Base-by-base conservation (phyloP, 2,888 invertebrate species). In the Falcaria lacertinaria region DNA sequence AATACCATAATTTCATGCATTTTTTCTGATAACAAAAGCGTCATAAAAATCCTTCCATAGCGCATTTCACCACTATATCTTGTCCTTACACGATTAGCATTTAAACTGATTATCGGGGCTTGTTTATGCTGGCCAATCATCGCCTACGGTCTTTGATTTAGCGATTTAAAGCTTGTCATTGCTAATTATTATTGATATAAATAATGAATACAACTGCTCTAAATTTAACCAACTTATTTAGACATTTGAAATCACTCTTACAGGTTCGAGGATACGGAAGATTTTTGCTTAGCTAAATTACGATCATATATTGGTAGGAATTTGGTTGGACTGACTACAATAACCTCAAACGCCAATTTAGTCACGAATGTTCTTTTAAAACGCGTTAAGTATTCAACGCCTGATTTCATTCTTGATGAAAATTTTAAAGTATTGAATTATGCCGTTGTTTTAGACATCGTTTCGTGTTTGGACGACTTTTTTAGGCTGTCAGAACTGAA, bases 271-370 rank as follows among this genome's bases (percentile, higher is more conserved):
- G 3, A 3, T 28, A 28, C 1, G 28, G 11, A 11, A 1, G 8
- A 28, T 28, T 11, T 11, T 28, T 11, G 28, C 28, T 28, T 28
- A 11, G 11, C 28, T 28, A 3, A 7, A 11, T 11, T 1, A 11
- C 3, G 1, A 2, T 11, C 3, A 11, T 8, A 11, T 28, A 11
- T 11, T 28, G 11, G 28, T 11, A 11, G 11, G 11, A 11, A 28
- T 25, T 25, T 11, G 11, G 11, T 11, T 11, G 11, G 28, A 11
- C 28, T 37, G 36, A 25, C 14, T 17, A 35, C 13, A 22, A 15
- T 53, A 60, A 54, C 62, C 62, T 62, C 52, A 54, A n/a, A 15
- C 44, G 60, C 56, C 58, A 60, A 43, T 52, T 13, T 15, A 39
- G 33, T 60, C 62, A 60, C 62, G 62, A 37, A 7, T 37, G 22